Percentiles rank a stretch among this genome's conserved stretches.
phyloP scores from a whole-genome alignment of 2,888 invertebrate genomes.

The Ornithoptera priamus region DNA sequence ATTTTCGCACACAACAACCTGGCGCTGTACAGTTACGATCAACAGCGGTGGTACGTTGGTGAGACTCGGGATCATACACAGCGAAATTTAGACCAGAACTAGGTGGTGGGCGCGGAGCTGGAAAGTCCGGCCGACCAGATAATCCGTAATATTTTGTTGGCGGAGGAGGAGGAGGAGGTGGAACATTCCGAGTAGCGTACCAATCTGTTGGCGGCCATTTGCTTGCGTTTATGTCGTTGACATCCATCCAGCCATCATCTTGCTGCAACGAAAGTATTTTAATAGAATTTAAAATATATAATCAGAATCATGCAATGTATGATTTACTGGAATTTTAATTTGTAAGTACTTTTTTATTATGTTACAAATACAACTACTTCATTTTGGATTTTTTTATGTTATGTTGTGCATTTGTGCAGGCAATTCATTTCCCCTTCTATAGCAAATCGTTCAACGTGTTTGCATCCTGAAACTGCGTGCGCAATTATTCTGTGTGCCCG shows the following conservation, averaged over 20 bases:
- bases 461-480: no score
- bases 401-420: no score
- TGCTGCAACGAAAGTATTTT: conserved; percentile 40
- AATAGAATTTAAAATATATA: neutral
- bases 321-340: no score
- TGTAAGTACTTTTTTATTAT: no score
- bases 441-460: no score
- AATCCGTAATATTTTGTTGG: conserved; percentile 41
- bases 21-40: conserved; percentile 83
- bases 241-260: conserved; percentile 42
- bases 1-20: conserved; percentile 90
- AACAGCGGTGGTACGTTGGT: conserved; percentile 59
- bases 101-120: conserved; percentile 36
- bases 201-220: conserved; percentile 37
- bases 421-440: no score
- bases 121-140: conserved; percentile 41
- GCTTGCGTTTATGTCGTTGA: conserved; percentile 39
- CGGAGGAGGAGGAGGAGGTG: conserved; percentile 31
- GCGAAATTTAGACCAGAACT: conserved; percentile 54
- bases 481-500: no score
- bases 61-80: conserved; percentile 62
- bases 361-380: no score
- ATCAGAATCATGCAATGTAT: no score
- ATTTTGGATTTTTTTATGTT: no score
- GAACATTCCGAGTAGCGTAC: conserved; percentile 33